Evolutionary conservation across 1,140 invertebrate genomes (phyloP).

Genomic region (Tetragnatha versicolor): DNA sequence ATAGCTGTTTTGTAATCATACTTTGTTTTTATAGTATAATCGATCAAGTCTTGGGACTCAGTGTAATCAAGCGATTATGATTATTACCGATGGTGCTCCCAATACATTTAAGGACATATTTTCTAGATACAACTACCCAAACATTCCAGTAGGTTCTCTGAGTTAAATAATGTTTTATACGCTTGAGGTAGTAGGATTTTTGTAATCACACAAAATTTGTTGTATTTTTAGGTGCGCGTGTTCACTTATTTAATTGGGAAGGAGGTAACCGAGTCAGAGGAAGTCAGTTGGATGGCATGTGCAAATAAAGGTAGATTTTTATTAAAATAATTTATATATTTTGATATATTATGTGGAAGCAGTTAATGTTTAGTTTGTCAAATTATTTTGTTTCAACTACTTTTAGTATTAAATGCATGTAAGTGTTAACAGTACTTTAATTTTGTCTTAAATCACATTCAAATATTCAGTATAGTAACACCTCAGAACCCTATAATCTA

Average conservation of each 20-base stretch:
- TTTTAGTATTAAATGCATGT: too few relatives aligned
- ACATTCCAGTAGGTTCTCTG: conserved; percentile 68
- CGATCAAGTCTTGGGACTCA: conserved; percentile 74
- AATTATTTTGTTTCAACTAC: too few relatives aligned
- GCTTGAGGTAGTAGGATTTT: not conserved
- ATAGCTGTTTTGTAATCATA: conserved; percentile 2
- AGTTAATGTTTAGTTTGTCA: not conserved
- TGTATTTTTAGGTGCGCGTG: conserved; percentile 77
- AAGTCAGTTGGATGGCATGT: conserved; percentile 97
- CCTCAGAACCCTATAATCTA: too few relatives aligned
- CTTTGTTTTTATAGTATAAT: conserved; percentile 55
- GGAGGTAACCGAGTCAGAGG: conserved; percentile 88
- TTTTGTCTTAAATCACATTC: too few relatives aligned
- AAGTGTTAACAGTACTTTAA: not conserved
- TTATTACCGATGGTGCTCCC: conserved; percentile 96
- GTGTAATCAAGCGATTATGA: conserved; percentile 98
- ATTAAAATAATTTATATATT: not conserved
- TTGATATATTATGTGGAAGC: not conserved
- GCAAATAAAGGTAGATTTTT: conserved; percentile 81
- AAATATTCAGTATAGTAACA: too few relatives aligned
- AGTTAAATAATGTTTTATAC: not conserved
- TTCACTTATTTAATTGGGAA: conserved; percentile 98
- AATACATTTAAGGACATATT: conserved; percentile 93
- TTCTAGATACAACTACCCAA: conserved; percentile 82
- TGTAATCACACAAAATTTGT: not conserved